These are phyloP conservation scores for Brachyopa scutellaris DNA, from an alignment of 2,888 invertebrate genomes.

Conservation along the genomic window DNA sequence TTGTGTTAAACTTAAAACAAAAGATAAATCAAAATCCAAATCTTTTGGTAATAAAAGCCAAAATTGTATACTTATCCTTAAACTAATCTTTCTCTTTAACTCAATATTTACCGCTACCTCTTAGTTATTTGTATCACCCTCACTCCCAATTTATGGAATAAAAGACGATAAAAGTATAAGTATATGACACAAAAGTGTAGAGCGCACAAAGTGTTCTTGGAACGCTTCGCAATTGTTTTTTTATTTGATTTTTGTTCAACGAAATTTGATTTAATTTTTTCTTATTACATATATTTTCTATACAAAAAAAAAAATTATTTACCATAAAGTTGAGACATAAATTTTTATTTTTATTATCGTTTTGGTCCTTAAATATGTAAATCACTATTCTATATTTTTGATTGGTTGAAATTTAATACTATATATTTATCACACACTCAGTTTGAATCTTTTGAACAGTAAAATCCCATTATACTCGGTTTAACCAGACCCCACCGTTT, in stretches of 20 bases:
- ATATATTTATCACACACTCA: no score
- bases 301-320: conserved; percentile 2
- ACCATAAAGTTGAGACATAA: conserved; percentile 15
- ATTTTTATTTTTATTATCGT: conserved; percentile 16
- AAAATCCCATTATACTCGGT: neutral
- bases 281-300: conserved; percentile 44
- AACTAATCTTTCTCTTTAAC: conserved; percentile 7
- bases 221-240: conserved; percentile 52
- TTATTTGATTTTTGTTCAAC: conserved; percentile 27
- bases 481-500: conserved; percentile 31
- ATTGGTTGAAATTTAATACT: neutral
- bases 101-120: neutral
- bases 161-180: conserved; percentile 29
- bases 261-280: conserved; percentile 19
- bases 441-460: neutral
- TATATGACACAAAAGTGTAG: conserved; percentile 14
- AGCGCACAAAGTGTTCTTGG: conserved; percentile 47
- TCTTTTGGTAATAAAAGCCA: conserved; percentile 51
- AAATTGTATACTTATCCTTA: conserved; percentile 36
- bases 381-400: conserved; percentile 9
- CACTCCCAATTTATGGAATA: neutral
- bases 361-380: neutral
- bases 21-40: conserved; percentile 15
- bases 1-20: conserved; percentile 30
- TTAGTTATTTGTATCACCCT: neutral